phyloP scores from a whole-genome alignment of 1,140 invertebrate species.

The Chelonus insularis region DNA sequence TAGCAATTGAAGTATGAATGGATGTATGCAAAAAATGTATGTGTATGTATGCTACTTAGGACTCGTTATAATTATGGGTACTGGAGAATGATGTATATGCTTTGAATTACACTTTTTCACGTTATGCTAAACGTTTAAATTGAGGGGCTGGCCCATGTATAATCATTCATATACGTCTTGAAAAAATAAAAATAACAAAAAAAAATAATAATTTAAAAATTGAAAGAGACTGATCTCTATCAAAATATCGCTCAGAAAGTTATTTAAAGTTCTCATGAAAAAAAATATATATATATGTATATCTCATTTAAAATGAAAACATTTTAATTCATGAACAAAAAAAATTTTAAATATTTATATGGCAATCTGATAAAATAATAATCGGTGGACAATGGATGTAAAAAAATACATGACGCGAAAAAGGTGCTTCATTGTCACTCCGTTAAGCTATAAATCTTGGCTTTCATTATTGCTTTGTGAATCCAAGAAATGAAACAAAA shows the following conservation, averaged over 20 bases:
- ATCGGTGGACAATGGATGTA: no score
- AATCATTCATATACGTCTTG: conserved; percentile 6
- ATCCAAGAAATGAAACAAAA: no score
- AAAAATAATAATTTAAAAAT: background rate
- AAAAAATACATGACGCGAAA: no score
- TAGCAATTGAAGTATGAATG: background rate
- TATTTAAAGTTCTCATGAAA: background rate
- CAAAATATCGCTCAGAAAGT: conserved; percentile 7
- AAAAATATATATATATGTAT: background rate
- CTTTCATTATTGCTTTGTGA: no score
- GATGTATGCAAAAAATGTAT: background rate
- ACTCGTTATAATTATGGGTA: background rate
- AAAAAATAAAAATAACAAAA: background rate
- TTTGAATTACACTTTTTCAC: conserved; percentile 1
- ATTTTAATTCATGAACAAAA: no score
- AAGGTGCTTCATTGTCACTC: no score
- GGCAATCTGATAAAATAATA: no score
- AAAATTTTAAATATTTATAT: no score
- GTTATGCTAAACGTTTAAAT: background rate
- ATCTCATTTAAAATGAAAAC: no score
- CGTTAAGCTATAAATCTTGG: no score
- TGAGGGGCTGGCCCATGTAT: conserved; percentile 14
- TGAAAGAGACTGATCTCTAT: conserved; percentile 20
- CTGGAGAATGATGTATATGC: background rate
- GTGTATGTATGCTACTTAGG: background rate